phyloP scores from a whole-genome alignment of 2,888 invertebrate genomes.

The Schrankia costaestrigalis region DNA sequence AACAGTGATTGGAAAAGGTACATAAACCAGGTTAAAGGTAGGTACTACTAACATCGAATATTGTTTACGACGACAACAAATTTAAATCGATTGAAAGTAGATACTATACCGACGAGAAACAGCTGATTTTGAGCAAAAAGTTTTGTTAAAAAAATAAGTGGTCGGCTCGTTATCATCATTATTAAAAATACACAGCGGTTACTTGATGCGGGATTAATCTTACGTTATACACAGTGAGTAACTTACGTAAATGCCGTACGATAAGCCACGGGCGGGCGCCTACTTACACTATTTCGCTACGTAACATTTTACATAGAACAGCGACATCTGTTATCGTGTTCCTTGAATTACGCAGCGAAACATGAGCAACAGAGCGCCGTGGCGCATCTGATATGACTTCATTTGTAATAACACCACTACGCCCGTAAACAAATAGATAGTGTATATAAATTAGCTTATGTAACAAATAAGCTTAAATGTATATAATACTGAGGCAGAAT shows the following conservation, averaged over 20 bases:
- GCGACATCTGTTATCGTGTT: constrained; percentile 32
- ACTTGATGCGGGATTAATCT: constrained; percentile 71
- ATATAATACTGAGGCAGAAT: constrained; percentile 81
- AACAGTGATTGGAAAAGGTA: constrained; percentile 63
- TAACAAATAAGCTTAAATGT: constrained; percentile 81
- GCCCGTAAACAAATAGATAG: constrained; percentile 76
- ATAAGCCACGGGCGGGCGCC: constrained; percentile 72
- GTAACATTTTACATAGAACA: constrained; percentile 18
- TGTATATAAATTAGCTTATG: constrained; percentile 80
- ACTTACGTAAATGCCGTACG: constrained; percentile 71
- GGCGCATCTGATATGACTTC: constrained; percentile 77
- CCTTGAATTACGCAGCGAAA: constrained; percentile 37
- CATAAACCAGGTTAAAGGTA: constrained; percentile 53
- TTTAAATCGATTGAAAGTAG: constrained; percentile 50
- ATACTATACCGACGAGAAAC: constrained; percentile 54
- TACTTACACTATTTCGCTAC: constrained; percentile 42
- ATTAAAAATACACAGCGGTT: constrained; percentile 73
- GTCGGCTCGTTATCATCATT: constrained; percentile 62
- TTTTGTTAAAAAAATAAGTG: constrained; percentile 74
- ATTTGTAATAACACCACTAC: constrained; percentile 71
- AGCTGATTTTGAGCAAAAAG: constrained; percentile 76
- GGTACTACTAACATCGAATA: constrained; percentile 66
- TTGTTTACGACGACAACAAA: constrained; percentile 49
- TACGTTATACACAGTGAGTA: constrained; percentile 75
- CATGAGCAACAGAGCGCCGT: constrained; percentile 47